A percentile compares a stretch with the other conserved stretches of the same genome.
phyloP scores from a whole-genome alignment of 1,140 invertebrate genomes.

The Aphelenchoides fujianensis region DNA sequence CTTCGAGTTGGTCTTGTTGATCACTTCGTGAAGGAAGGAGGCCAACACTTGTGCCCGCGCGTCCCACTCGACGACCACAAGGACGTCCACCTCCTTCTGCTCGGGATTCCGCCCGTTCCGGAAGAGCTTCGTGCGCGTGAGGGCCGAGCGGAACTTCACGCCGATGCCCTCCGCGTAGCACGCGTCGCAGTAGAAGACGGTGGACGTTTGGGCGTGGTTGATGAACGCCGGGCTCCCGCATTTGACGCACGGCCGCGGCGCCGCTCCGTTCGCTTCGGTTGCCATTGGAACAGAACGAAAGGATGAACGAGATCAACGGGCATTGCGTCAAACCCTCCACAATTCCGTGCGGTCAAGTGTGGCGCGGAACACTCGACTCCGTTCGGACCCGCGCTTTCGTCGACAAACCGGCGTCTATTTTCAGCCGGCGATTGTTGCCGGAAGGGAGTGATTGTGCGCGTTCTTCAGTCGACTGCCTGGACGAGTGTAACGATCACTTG shows the following conservation, averaged over 20 bases:
- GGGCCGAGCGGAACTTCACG: not conserved
- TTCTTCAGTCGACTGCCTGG: too few species aligned
- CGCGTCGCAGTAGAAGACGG: not conserved
- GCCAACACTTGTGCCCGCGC: not conserved
- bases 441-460: too few species aligned
- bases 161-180: not conserved
- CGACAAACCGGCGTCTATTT: too few species aligned
- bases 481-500: too few species aligned
- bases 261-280: too few species aligned
- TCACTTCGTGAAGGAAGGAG: not conserved
- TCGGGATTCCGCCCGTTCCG: not conserved
- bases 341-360: too few species aligned
- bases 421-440: too few species aligned
- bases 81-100: not conserved
- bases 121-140: not conserved
- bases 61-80: not conserved
- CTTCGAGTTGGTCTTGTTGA: not conserved
- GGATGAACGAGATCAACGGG: too few species aligned
- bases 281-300: too few species aligned
- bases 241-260: not conserved
- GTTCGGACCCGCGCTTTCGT: too few species aligned
- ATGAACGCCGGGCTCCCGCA: not conserved
- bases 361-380: too few species aligned
- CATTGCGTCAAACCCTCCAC: too few species aligned
- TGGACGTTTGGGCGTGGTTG: not conserved